Evolutionary conservation across 2,888 invertebrate species (phyloP), one percentile per base, ranked within the genome.

Genomic region (Epirrita christyi): DNA sequence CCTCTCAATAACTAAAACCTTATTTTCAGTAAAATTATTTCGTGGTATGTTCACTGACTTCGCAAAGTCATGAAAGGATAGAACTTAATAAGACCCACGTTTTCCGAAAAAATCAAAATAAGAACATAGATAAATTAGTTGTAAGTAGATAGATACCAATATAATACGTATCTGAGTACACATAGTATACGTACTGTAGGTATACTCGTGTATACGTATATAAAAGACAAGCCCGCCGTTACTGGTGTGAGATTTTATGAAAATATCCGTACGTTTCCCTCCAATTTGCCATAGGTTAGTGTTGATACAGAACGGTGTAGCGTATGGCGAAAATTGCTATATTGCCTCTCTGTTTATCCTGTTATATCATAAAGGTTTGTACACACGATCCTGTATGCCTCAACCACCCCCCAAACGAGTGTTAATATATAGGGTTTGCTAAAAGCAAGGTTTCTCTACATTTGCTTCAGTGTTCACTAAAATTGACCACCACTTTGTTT

Each of bases 271-370:
- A 50, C 58, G 52, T 66, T 63, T 61, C 58, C 37, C 34, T 55
- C 48, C 57, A 54, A 55, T 59, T 61, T 56, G 58, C 63, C 56
- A 63, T 54, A 59, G 57, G 59, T 55, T 55, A 47, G 56, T 58
- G 55, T 62, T 59, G 56, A 62, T 59, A 62, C 64, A 55, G 51
- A 64, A 60, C 37, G 56, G 61, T 47, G 42, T n/a, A n/a, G 63
- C 64, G 61, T 60, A 60, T 64, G 64, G 54, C 48, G 52, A 58
- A 63, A 67, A 67, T 64, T 63, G 56, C 61, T 61, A 54, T 56
- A 61, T 61, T 61, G 64, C 58, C 44, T 56, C 48, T 14, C 42
- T 64, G 54, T 64, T 63, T 67, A 67, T 61, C 59, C 36, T 38
- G 29, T 51, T 49, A n/a, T n/a, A n/a, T 46, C 32, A 51, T 59